Conservation (phyloP, 2,797 vertebrate species). For the Lagothrix lagotricha region DNA sequence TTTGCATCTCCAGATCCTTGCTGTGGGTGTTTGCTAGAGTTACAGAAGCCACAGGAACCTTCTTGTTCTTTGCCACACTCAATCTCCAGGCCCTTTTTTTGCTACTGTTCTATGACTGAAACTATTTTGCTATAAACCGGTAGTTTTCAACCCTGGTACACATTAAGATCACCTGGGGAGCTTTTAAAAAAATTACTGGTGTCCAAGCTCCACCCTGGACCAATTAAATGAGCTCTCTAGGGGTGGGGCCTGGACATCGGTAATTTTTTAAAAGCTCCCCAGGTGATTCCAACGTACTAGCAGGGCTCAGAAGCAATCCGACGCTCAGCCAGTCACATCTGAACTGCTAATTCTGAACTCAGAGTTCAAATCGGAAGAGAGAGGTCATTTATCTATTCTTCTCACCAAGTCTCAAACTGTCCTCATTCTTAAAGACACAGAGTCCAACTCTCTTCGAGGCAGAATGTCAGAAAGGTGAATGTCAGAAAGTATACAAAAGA, state of each 20-base stretch:
- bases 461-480: neutral
- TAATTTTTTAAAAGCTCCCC: conserved; percentile 71
- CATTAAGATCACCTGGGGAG: conserved; percentile 73
- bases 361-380: neutral
- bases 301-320: conserved; percentile 29
- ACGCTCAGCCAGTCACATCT: neutral
- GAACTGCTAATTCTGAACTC: neutral
- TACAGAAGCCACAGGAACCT: rapidly evolving
- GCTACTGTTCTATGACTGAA: neutral
- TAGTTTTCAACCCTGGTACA: conserved; percentile 70
- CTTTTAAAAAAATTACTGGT: conserved; percentile 75
- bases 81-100: neutral
- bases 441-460: neutral
- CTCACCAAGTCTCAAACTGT: neutral
- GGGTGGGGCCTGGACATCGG: conserved; percentile 52
- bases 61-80: neutral
- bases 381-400: neutral
- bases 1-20: neutral
- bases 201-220: conserved; percentile 64
- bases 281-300: neutral
- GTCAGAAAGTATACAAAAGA: neutral
- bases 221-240: conserved; percentile 72
- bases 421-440: conserved; percentile 5
- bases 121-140: conserved; percentile 61
- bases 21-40: neutral